Percentiles rank a stretch among this genome's conserved stretches.
Evolutionary conservation across 2,888 invertebrate species (phyloP).

Genomic region (Frankliniella fusca): DNA sequence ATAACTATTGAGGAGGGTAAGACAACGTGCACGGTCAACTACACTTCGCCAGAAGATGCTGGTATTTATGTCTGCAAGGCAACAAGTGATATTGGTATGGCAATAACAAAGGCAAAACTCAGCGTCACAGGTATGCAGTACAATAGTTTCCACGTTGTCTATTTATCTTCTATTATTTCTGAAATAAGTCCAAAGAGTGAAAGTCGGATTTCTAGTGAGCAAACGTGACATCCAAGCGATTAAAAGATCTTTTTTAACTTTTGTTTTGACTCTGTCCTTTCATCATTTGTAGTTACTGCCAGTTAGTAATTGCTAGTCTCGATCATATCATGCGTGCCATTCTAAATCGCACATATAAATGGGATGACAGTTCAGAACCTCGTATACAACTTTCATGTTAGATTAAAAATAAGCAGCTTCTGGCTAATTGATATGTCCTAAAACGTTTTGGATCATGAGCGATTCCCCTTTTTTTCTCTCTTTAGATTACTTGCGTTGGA

Average conservation of each 20-base stretch:
- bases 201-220: too few relatives aligned
- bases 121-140: constrained; percentile 51
- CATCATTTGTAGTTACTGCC: constrained; percentile 41
- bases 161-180: too few relatives aligned
- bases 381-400: constrained; percentile 43
- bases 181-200: too few relatives aligned
- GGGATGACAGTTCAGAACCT: too few relatives aligned
- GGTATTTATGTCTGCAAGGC: constrained; percentile 82
- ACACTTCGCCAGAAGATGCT: constrained; percentile 60
- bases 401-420: too few relatives aligned
- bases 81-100: constrained; percentile 78
- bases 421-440: too few relatives aligned
- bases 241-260: not conserved
- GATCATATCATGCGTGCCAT: too few relatives aligned
- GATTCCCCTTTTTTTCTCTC: too few relatives aligned
- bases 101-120: constrained; percentile 71
- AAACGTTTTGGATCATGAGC: too few relatives aligned
- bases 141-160: not conserved
- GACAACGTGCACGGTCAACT: constrained; percentile 65
- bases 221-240: too few relatives aligned
- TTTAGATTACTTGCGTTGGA: too few relatives aligned
- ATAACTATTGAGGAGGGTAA: constrained; percentile 66
- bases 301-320: constrained; percentile 2
- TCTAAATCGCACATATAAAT: too few relatives aligned
- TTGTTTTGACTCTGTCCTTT: constrained; percentile 30